phyloP scores from a whole-genome alignment of 2,113 vertebrate genomes.

The Leptosomus discolor region DNA sequence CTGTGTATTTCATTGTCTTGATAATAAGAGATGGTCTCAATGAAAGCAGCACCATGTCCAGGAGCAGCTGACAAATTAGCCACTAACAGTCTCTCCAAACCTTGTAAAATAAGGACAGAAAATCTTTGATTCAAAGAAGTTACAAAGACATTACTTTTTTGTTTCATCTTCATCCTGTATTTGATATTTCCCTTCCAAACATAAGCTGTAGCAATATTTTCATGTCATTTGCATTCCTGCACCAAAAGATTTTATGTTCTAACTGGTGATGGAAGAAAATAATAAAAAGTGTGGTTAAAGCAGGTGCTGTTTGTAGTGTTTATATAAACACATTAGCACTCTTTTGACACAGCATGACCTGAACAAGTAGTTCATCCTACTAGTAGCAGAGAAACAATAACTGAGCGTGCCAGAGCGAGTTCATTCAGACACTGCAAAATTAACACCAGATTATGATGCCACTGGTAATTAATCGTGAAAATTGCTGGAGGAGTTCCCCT shows the following conservation, averaged over 20 bases:
- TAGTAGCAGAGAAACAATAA: slow-evolving; percentile 67
- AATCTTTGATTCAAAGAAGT: neutral
- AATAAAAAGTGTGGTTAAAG: slow-evolving; percentile 54
- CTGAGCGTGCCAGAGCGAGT: slow-evolving; percentile 51
- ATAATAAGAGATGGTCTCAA: neutral
- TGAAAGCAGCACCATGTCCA: neutral
- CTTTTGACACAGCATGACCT: slow-evolving; percentile 69
- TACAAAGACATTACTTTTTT: neutral
- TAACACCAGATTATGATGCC: slow-evolving; percentile 80
- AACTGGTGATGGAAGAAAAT: slow-evolving; percentile 18
- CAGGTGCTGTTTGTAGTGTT: slow-evolving; percentile 58
- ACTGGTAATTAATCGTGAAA: slow-evolving; percentile 74
- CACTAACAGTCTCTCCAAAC: neutral
- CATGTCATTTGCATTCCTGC: neutral
- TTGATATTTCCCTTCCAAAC: neutral
- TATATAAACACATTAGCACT: slow-evolving; percentile 70
- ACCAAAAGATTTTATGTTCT: slow-evolving; percentile 10
- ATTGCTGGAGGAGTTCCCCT: slow-evolving; percentile 67
- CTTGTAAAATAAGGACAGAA: neutral
- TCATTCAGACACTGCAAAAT: slow-evolving; percentile 77
- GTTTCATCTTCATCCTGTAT: neutral
- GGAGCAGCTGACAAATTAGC: neutral
- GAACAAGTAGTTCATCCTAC: slow-evolving; percentile 67
- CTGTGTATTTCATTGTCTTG: neutral
- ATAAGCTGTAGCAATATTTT: neutral